Evolutionary conservation across 2,888 invertebrate genomes (phyloP), one percentile per base, ranked within the genome.

Genomic region (Mesoligia furuncula): DNA sequence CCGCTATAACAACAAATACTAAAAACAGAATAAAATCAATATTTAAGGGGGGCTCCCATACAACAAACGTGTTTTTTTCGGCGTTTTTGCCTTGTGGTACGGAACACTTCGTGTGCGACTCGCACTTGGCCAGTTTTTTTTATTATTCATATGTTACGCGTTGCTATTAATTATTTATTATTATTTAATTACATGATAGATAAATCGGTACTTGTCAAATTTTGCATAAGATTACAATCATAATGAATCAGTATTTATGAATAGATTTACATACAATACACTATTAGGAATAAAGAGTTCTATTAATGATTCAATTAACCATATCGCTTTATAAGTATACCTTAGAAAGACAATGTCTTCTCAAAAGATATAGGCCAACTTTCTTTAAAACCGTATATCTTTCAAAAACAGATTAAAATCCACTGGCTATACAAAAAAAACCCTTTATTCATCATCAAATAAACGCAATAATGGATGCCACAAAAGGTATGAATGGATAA

Each of bases 401-500:
- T 24, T 24, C 8, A 80, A 48, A 27, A 27, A 39, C 4, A 48
- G 4, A 27, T 2, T 27, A 0, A 11, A 59, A 75, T 48, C 20
- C 48, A 42, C 42, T 36, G 17, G n/a, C 24, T 36, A 31, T 8
- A 54, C 11, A 66, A 61, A 27, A 45, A 61, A 48, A 39, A 0
- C 6, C 3, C 20, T 62, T 42, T 59, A n/a, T 67, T 67, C 20
- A 17, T 39, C 4, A 48, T 83, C n/a, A 77, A 39, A 57, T 15
- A 73, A 70, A 76, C 13, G 42, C 24, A 54, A 36, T 27, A 66
- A 62, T 67, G 24, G 27, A 72, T 59, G 1, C n/a, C 70, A 83
- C 31, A 62, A 71, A 59, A 64, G 61, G 5, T n/a, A 62, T 82
- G 67, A 85, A 81, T 59, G 73, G 66, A 20, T 54, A 27, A 45